Conservation (phyloP, 1,140 invertebrate genomes). For the Himalopsyche phryganea region DNA sequence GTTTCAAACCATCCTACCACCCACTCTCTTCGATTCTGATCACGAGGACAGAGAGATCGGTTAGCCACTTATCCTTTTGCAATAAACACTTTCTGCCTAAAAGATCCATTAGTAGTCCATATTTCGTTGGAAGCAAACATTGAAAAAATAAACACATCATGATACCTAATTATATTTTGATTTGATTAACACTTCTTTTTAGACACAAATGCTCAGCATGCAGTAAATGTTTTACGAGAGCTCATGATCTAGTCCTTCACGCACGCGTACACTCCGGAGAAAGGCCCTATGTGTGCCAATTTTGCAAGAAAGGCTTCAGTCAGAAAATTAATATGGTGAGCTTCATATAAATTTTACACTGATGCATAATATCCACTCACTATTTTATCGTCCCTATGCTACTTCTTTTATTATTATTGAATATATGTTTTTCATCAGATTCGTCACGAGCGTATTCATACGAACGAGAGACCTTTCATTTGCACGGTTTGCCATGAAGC, state of each 20-base stretch:
- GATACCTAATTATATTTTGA: not conserved
- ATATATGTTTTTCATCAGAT: not conserved
- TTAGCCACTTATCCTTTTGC: too few relatives aligned
- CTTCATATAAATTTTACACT: too few relatives aligned
- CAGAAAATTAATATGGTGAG: slow-evolving; percentile 39
- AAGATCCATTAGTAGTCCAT: too few relatives aligned
- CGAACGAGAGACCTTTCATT: slow-evolving; percentile 40
- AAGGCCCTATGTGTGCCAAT: slow-evolving; percentile 48
- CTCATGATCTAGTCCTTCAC: slow-evolving; percentile 36
- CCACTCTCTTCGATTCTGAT: not conserved
- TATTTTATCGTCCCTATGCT: too few relatives aligned
- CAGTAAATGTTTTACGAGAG: slow-evolving; percentile 21
- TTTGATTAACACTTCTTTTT: not conserved
- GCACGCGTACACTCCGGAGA: slow-evolving; percentile 51
- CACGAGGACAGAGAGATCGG: not conserved
- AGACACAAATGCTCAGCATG: slow-evolving; percentile 20
- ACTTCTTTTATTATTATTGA: too few relatives aligned
- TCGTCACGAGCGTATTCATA: slow-evolving; percentile 46
- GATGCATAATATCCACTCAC: not conserved
- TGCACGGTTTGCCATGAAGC: slow-evolving; percentile 36
- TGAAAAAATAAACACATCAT: too few relatives aligned
- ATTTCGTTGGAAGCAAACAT: too few relatives aligned
- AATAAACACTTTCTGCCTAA: too few relatives aligned
- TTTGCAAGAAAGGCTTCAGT: slow-evolving; percentile 51
- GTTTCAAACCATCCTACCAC: not conserved